phyloP scores from a whole-genome alignment of 2,113 vertebrate species.

The Thryonomys swinderianus region DNA sequence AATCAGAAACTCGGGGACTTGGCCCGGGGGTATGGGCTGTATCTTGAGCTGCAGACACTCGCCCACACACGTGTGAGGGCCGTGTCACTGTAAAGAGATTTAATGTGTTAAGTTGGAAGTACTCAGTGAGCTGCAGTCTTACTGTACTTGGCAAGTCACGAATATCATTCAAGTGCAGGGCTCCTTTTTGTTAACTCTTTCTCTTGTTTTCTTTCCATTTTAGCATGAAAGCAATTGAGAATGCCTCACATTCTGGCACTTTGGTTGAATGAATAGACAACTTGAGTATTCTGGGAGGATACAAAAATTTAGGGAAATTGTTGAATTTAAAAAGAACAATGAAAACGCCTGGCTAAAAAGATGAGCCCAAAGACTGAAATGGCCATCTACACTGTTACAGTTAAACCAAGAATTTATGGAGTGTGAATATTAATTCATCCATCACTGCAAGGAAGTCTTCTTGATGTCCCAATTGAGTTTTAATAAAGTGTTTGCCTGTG shows the following conservation, averaged over 20 bases:
- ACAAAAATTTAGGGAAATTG: not conserved
- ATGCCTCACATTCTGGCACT: not conserved
- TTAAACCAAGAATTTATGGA: not conserved
- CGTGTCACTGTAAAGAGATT: not conserved
- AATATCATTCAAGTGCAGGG: not conserved
- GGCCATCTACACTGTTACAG: not conserved
- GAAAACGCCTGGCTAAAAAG: not conserved
- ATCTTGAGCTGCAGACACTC: accelerated
- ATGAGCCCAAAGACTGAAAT: not conserved
- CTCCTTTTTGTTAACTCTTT: not conserved
- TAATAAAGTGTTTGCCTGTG: not conserved
- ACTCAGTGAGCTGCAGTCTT: not conserved
- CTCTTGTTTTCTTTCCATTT: not conserved
- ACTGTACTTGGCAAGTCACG: accelerated
- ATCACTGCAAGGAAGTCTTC: not conserved
- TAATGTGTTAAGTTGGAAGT: not conserved
- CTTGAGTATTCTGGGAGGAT: not conserved
- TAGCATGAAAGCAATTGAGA: not conserved
- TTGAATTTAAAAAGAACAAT: not conserved
- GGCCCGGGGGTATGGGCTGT: too few species aligned
- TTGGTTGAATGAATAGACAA: not conserved
- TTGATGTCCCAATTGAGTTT: not conserved
- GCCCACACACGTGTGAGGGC: too few species aligned
- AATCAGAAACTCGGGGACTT: not conserved
- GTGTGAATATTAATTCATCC: not conserved